Evolutionary conservation across 1,140 invertebrate genomes (phyloP), one percentile per base, ranked within the genome.

Genomic region (Drosophila carrolli): DNA sequence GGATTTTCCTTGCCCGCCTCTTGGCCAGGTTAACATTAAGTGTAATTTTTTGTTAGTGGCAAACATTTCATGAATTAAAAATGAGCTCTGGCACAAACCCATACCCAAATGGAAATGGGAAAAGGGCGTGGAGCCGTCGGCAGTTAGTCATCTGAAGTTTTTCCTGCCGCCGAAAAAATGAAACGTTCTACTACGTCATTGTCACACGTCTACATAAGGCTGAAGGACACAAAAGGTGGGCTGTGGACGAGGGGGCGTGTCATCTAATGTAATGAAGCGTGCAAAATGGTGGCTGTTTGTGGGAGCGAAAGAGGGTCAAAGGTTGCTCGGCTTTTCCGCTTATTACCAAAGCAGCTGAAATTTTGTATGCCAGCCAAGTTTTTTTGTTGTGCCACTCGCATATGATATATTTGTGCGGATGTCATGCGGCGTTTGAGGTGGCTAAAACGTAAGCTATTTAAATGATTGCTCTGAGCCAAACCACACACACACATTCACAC

Each of bases 41-140:
- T 77, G 75, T 78, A 77, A 78, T 77, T 78, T 78, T 78, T 78
- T 78, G 74, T 78, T 77, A 77, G 75, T 78, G 74, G 74, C 63
- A 62, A 78, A 78, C 75, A 78, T 78, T 78, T 78, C 75, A 78
- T 78, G 75, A 78, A 78, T 78, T 78, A 78, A 78, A 57, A 78
- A 78, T 78, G 65, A 32, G 29, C 29, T 7, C 2, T 32, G 29
- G 29, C 29, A 32, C 29, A 32, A 32, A 32, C 29, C 29, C 29
- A 32, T 32, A 32, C 2, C 29, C 29, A 8, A 55, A 32, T 11
- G 47, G n/a, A 10, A 48, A 11, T 27, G 43, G 48, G 27, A 72
- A 60, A 78, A 71, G 65, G 77, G 74, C 74, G 75, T 78, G 74
- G 75, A 40, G 57, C 74, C 65, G 56, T 29, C 56, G 74, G 75